Evolutionary conservation across 2,113 vertebrate genomes (phyloP).

Genomic region (Centropus unirufus): DNA sequence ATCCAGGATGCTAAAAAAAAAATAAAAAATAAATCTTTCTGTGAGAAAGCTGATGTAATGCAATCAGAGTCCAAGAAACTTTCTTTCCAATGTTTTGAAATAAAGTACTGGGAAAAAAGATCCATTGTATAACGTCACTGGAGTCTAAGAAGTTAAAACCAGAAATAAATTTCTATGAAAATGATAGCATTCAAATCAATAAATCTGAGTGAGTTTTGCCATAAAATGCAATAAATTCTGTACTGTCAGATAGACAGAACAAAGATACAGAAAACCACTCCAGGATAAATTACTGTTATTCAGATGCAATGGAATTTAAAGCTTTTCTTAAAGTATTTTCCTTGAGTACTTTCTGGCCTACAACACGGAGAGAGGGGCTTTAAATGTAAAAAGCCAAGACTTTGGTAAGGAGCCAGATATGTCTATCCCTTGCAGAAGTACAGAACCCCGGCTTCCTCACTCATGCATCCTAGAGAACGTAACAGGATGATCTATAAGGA

Average conservation of each 20-base stretch:
- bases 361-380: background rate
- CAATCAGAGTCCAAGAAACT: constrained; percentile 3
- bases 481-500: background rate
- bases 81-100: background rate
- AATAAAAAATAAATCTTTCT: background rate
- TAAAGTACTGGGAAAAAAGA: background rate
- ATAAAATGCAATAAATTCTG: background rate
- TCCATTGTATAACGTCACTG: background rate
- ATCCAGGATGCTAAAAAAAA: constrained; percentile 16
- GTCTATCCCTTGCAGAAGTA: background rate
- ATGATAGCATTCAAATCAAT: background rate
- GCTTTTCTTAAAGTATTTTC: background rate
- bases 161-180: background rate
- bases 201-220: background rate
- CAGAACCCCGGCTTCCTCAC: background rate
- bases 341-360: background rate
- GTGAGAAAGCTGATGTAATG: constrained; percentile 12
- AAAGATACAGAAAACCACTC: background rate
- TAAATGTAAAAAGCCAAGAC: background rate
- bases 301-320: background rate
- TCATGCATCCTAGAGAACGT: background rate
- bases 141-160: background rate
- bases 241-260: background rate
- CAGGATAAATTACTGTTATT: background rate
- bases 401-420: background rate